Evolutionary conservation across 2,113 vertebrate species (phyloP).

Genomic region (Caretta caretta): DNA sequence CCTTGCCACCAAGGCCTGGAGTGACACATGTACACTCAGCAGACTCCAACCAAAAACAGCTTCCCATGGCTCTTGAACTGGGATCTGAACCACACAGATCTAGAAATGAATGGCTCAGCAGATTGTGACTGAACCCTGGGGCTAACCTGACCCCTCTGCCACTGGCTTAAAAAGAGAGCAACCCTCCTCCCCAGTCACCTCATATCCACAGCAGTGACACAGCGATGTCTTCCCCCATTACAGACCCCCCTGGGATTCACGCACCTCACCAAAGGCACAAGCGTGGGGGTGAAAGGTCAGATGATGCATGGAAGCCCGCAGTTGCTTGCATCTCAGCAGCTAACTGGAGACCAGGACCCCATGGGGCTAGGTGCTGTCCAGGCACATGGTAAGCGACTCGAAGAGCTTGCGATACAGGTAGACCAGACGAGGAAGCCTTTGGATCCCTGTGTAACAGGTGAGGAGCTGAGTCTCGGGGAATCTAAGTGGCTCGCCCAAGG

Average conservation of each 20-base stretch:
- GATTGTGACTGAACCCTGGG: neutral
- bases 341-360: neutral
- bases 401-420: neutral
- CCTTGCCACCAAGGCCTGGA: neutral
- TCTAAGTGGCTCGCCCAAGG: neutral
- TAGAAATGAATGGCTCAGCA: neutral
- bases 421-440: neutral
- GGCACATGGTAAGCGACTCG: neutral
- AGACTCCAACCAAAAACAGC: neutral
- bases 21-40: neutral
- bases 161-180: neutral
- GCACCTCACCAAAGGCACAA: neutral
- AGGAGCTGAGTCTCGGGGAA: neutral
- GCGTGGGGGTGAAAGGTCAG: neutral
- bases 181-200: neutral
- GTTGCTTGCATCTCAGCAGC: neutral
- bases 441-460: neutral
- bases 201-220: neutral
- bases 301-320: neutral
- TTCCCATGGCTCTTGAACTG: neutral
- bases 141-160: neutral
- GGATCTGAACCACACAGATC: neutral
- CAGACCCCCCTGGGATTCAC: neutral
- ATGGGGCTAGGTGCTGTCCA: neutral
- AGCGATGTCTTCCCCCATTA: neutral